Evolutionary conservation across 1,140 invertebrate genomes (phyloP).

Genomic region (Caenorhabditis inopinata): DNA sequence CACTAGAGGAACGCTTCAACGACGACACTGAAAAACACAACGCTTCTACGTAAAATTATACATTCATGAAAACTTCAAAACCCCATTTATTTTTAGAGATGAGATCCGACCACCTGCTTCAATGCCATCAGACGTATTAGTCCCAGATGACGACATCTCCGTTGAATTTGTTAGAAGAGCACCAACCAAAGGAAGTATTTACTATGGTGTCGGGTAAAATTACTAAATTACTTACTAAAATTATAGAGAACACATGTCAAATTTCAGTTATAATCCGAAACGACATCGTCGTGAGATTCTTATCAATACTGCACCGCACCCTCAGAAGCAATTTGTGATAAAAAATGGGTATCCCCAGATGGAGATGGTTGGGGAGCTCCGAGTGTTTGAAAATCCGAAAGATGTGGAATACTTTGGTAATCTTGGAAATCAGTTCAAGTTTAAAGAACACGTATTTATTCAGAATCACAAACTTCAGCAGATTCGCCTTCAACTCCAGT

Average conservation of each 20-base stretch:
- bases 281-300: slow-evolving; percentile 14
- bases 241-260: too few species aligned
- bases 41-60: not conserved
- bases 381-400: slow-evolving; percentile 61
- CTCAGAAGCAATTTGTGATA: slow-evolving; percentile 16
- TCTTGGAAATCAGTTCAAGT: too few species aligned
- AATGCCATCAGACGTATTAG: not conserved
- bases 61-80: not conserved
- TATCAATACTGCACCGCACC: not conserved
- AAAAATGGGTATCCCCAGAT: slow-evolving; percentile 34
- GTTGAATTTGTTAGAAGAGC: not conserved
- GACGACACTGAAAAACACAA: slow-evolving; percentile 25
- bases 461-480: not conserved
- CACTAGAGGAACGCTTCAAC: slow-evolving; percentile 46
- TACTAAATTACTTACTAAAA: not conserved
- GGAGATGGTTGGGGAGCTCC: slow-evolving; percentile 59
- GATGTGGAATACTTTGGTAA: slow-evolving; percentile 57
- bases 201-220: not conserved
- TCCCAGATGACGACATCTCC: not conserved
- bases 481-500: not conserved
- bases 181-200: not conserved
- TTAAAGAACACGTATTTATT: not conserved
- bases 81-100: too few species aligned
- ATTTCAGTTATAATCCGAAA: not conserved
- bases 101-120: not conserved